Evolutionary conservation across 1,140 invertebrate species (phyloP).

Genomic region (Saxidomus purpurata): DNA sequence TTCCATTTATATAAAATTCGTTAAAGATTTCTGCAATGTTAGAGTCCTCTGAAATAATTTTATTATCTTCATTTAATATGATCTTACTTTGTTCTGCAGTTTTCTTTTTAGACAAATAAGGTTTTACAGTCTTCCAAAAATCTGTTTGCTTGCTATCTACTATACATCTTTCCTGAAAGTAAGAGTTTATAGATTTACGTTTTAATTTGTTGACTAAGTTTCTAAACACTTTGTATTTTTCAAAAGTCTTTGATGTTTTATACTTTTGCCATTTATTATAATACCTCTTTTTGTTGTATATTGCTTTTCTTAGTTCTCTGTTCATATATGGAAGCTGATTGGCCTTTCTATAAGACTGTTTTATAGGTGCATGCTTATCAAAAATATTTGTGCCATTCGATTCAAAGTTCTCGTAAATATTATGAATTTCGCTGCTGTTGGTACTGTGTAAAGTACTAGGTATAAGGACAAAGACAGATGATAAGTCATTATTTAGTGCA

Average conservation of each 20-base stretch:
- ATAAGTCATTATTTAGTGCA: neutral
- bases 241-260: constrained; percentile 26
- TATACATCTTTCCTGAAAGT: no score
- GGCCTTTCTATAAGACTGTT: neutral
- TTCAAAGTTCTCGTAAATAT: constrained; percentile 4
- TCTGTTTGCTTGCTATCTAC: neutral
- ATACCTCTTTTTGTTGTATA: constrained; percentile 26
- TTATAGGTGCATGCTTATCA: constrained; percentile 39
- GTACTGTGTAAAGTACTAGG: neutral
- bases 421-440: constrained; percentile 18
- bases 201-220: constrained; percentile 16
- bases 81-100: neutral
- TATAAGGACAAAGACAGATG: neutral
- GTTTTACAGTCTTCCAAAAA: neutral
- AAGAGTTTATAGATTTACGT: neutral
- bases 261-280: neutral
- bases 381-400: neutral
- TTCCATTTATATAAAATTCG: constrained; percentile 42
- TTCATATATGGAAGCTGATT: neutral
- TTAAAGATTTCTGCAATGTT: constrained; percentile 40
- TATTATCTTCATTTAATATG: constrained; percentile 44
- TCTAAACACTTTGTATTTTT: constrained; percentile 25
- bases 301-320: neutral
- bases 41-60: constrained; percentile 27
- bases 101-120: neutral